These are phyloP conservation scores for Mola mola DNA, from an alignment of 2,113 vertebrate species.

Conservation along the genomic window DNA sequence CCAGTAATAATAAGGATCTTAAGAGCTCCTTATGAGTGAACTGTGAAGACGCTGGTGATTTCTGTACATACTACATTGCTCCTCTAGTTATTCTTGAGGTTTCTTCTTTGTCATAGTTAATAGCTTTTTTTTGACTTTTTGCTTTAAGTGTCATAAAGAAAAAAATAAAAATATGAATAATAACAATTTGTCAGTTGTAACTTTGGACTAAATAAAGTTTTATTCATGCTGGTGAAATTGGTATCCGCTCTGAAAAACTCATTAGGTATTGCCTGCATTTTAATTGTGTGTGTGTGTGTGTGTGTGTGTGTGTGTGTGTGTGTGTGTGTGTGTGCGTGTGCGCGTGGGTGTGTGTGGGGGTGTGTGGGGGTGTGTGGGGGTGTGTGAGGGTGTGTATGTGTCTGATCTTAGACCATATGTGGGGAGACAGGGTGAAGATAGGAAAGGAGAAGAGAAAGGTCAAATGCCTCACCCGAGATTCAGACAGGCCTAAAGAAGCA, in stretches of 20 bases:
- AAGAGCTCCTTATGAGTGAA: constrained; percentile 1
- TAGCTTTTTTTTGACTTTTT: neutral
- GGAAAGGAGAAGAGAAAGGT: constrained; percentile 69
- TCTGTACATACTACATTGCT: neutral
- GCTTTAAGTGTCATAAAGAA: neutral
- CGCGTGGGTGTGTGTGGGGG: constrained; percentile 9
- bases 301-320: neutral
- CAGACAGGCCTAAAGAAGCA: constrained; percentile 22
- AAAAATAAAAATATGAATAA: no score
- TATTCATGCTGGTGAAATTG: no score
- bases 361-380: constrained; percentile 41
- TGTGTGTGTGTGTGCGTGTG: constrained; percentile 1
- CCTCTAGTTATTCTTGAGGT: neutral
- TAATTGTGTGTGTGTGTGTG: no score
- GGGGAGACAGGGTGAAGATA: constrained; percentile 71
- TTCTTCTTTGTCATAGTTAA: neutral
- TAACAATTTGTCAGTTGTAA: neutral
- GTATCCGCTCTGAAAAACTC: no score
- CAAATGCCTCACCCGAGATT: constrained; percentile 57
- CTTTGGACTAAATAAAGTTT: neutral
- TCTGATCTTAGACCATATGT: constrained; percentile 74
- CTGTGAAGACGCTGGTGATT: neutral
- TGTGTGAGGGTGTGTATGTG: no score
- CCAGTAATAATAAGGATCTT: neutral
- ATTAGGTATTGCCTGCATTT: constrained; percentile 1